phyloP scores from a whole-genome alignment of 2,113 vertebrate species.

The Eretmodus cyanostictus region DNA sequence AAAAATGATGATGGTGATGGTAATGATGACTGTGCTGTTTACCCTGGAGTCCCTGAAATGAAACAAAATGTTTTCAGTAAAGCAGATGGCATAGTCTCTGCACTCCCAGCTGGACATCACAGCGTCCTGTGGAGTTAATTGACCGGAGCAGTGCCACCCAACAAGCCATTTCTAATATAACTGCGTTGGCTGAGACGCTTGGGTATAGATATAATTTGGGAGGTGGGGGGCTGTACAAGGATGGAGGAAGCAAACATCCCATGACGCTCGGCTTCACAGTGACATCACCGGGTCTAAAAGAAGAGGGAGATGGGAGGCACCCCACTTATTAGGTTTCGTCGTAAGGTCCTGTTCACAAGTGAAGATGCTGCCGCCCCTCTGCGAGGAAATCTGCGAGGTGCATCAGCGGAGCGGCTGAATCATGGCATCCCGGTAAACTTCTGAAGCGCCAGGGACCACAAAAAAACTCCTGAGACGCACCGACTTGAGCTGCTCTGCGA shows the following conservation, averaged over 20 bases:
- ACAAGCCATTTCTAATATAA: neutral
- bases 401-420: neutral
- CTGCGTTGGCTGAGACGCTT: neutral
- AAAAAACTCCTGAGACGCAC: neutral
- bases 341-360: slow-evolving; percentile 47
- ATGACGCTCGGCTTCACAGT: slow-evolving; percentile 61
- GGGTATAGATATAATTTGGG: neutral
- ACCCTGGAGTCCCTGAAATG: neutral
- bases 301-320: slow-evolving; percentile 55
- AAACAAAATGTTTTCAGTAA: neutral
- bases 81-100: neutral
- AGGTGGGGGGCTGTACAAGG: neutral
- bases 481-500: neutral
- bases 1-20: neutral
- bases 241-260: slow-evolving; percentile 32
- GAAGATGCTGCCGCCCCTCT: slow-evolving; percentile 38
- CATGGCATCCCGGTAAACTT: slow-evolving; percentile 16
- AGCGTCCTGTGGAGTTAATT: slow-evolving; percentile 6
- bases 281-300: slow-evolving; percentile 64
- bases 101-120: neutral
- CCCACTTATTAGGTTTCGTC: slow-evolving; percentile 49
- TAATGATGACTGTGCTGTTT: neutral
- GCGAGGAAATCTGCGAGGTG: slow-evolving; percentile 3
- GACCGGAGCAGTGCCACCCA: neutral
- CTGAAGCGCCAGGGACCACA: neutral